A percentile compares a stretch with the other conserved stretches of the same genome.
Evolutionary conservation across 2,113 vertebrate species (phyloP).

Genomic region (Varanus komodoensis): DNA sequence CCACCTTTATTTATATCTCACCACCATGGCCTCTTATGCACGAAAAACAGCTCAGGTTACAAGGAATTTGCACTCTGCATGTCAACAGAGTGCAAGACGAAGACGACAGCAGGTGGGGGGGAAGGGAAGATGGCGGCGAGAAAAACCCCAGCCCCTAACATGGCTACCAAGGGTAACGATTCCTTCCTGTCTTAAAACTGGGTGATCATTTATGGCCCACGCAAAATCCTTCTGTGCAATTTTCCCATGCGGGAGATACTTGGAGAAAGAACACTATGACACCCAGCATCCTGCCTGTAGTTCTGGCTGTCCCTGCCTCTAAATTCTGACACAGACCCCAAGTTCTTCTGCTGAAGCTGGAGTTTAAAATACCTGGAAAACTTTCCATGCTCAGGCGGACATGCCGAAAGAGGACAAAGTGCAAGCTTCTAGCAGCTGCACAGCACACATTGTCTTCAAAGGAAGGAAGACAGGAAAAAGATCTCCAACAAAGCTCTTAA

Average conservation of each 20-base stretch:
- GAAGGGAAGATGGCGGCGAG: neutral
- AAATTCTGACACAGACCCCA: too few species aligned
- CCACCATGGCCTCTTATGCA: neutral
- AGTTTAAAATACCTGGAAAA: neutral
- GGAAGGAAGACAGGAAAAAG: fast-evolving
- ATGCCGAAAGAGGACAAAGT: neutral
- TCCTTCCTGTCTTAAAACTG: neutral
- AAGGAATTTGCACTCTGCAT: neutral
- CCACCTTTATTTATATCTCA: neutral
- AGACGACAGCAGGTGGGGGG: neutral
- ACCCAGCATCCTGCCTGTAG: too few species aligned
- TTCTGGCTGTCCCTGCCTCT: neutral
- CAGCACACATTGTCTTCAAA: neutral
- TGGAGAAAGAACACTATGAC: too few species aligned
- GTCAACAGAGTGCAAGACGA: neutral
- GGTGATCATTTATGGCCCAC: neutral
- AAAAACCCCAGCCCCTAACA: neutral
- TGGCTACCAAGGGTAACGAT: neutral
- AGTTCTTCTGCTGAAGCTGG: neutral
- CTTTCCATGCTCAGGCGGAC: neutral
- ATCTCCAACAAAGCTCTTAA: neutral
- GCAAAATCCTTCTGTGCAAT: neutral
- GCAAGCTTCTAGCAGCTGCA: neutral
- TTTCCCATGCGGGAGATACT: neutral
- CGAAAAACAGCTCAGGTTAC: too few species aligned